A percentile compares a stretch with the other conserved stretches of the same genome.
phyloP scores from a whole-genome alignment of 1,140 invertebrate species.

The Zaprionus capensis region DNA sequence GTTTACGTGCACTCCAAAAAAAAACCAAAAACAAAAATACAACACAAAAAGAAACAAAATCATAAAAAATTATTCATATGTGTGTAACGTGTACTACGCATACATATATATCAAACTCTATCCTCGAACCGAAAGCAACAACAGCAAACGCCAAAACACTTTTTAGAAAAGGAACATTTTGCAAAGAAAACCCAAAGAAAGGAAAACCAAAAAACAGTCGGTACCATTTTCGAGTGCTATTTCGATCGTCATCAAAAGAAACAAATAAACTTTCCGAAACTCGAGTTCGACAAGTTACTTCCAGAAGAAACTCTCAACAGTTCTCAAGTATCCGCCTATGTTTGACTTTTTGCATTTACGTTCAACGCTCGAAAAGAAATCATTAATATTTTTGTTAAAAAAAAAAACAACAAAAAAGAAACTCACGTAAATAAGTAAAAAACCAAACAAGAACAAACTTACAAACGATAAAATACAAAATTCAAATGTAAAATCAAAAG shows the following conservation, averaged over 20 bases:
- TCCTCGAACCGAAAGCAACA: slow-evolving; percentile 45
- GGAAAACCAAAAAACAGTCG: slow-evolving; percentile 20
- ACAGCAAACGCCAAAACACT: slow-evolving; percentile 49
- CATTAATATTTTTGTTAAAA: slow-evolving; percentile 56
- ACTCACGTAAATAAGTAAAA: slow-evolving; percentile 14
- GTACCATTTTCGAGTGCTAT: slow-evolving; percentile 64
- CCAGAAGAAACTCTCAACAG: slow-evolving; percentile 66
- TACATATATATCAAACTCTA: slow-evolving; percentile 41
- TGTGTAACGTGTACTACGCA: slow-evolving; percentile 32
- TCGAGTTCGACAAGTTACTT: slow-evolving; percentile 62
- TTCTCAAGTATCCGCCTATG: slow-evolving; percentile 62
- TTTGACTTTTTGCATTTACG: slow-evolving; percentile 67
- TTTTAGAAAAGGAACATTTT: slow-evolving; percentile 39
- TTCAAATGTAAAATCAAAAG: slow-evolving; percentile 80
- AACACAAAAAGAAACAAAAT: slow-evolving; percentile 55
- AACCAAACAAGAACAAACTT: slow-evolving; percentile 41
- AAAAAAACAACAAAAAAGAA: slow-evolving; percentile 20
- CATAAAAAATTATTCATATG: slow-evolving; percentile 68
- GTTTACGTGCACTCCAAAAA: slow-evolving; percentile 80
- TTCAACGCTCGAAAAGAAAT: slow-evolving; percentile 40
- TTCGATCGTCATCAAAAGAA: slow-evolving; percentile 31
- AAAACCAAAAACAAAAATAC: slow-evolving; percentile 38
- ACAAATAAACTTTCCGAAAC: slow-evolving; percentile 42
- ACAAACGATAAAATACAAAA: slow-evolving; percentile 53
- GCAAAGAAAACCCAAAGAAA: slow-evolving; percentile 17